Evolutionary conservation across 2,888 invertebrate genomes (phyloP).

Genomic region (Argyresthia goedartella): DNA sequence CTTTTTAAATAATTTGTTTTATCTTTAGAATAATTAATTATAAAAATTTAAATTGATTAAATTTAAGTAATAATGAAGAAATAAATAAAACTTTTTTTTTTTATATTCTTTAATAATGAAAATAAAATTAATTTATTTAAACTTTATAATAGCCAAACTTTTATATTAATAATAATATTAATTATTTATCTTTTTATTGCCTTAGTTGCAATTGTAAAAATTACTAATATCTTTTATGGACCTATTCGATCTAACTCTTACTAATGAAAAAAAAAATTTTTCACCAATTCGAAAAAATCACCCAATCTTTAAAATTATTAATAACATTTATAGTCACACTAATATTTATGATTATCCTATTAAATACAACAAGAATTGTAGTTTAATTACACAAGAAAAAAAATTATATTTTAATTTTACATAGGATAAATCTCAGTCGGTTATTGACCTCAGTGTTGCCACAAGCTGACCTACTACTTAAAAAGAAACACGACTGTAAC

Average conservation of each 20-base stretch:
- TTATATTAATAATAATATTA: slow-evolving; percentile 60
- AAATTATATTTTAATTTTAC: too few species aligned
- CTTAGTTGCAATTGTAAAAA: slow-evolving; percentile 70
- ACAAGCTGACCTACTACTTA: too few species aligned
- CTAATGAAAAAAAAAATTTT: slow-evolving; percentile 53
- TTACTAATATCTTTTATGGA: slow-evolving; percentile 67
- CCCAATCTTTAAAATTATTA: slow-evolving; percentile 69
- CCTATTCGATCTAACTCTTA: slow-evolving; percentile 51
- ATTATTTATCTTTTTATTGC: slow-evolving; percentile 73
- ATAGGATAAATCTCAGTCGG: too few species aligned
- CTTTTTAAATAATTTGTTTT: slow-evolving; percentile 20
- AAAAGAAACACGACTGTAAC: too few species aligned
- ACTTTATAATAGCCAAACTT: slow-evolving; percentile 65
- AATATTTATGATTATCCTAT: too few species aligned
- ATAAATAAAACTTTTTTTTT: slow-evolving; percentile 22
- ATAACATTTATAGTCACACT: too few species aligned
- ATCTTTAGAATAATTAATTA: slow-evolving; percentile 23
- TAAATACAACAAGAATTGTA: too few species aligned
- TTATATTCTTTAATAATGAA: slow-evolving; percentile 34
- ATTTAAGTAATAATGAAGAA: slow-evolving; percentile 33
- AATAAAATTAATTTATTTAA: slow-evolving; percentile 60
- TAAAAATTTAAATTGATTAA: slow-evolving; percentile 36
- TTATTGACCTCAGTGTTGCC: too few species aligned
- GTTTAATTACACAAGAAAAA: too few species aligned
- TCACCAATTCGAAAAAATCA: slow-evolving; percentile 51